Percentiles rank a stretch among this genome's conserved stretches.
Evolutionary conservation across 2,888 invertebrate species (phyloP).

Genomic region (Tachina lurida): DNA sequence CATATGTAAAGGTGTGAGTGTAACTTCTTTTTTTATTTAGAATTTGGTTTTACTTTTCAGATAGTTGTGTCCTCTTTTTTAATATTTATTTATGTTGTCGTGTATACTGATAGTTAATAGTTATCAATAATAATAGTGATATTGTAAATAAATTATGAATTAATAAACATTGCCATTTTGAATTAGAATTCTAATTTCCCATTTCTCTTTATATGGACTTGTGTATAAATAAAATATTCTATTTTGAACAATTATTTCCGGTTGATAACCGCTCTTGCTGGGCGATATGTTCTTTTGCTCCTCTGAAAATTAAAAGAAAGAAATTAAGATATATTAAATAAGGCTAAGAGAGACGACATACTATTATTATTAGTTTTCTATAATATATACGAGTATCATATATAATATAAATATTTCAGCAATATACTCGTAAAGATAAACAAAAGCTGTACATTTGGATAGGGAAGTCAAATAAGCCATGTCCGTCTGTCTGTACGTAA

Average conservation of each 20-base stretch:
- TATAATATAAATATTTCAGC: background rate
- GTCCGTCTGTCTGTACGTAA: too few relatives aligned
- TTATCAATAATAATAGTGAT: slow-evolving; percentile 46
- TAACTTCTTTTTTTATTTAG: slow-evolving; percentile 7
- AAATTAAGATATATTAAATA: background rate
- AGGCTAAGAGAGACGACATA: too few relatives aligned
- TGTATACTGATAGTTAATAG: slow-evolving; percentile 58
- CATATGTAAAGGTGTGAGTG: slow-evolving; percentile 17
- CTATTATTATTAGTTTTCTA: too few relatives aligned
- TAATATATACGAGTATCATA: too few relatives aligned
- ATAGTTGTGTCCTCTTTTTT: slow-evolving; percentile 24
- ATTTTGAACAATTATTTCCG: slow-evolving; percentile 66
- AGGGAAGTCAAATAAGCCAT: too few relatives aligned
- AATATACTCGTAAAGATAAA: too few relatives aligned
- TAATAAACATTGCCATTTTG: slow-evolving; percentile 66
- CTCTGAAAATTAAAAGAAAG: slow-evolving; percentile 62
- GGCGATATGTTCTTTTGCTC: slow-evolving; percentile 73
- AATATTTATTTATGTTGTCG: slow-evolving; percentile 19
- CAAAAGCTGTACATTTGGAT: too few relatives aligned
- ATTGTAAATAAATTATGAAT: slow-evolving; percentile 67
- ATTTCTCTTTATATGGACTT: slow-evolving; percentile 12
- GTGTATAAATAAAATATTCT: slow-evolving; percentile 39
- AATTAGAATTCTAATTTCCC: slow-evolving; percentile 36
- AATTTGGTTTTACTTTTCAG: background rate
- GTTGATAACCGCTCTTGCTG: slow-evolving; percentile 68